Percentiles rank a stretch among this genome's conserved stretches.
Evolutionary conservation across 2,888 invertebrate genomes (phyloP).

Genomic region (Brachyopa scutellaris): DNA sequence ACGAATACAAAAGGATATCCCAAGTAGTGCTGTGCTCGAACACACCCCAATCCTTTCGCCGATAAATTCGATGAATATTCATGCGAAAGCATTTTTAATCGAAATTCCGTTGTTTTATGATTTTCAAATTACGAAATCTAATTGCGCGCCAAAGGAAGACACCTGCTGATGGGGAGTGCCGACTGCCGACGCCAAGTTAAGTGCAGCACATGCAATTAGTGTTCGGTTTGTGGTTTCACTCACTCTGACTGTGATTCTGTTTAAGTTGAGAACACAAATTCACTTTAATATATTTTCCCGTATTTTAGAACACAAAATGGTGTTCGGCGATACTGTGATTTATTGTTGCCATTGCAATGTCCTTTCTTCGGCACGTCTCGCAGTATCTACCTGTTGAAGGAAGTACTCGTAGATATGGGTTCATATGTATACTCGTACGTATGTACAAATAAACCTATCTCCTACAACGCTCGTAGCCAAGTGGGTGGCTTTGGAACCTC

Average conservation of each 20-base stretch:
- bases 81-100: conserved; percentile 55
- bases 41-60: background rate
- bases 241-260: conserved; percentile 23
- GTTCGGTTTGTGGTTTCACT: conserved; percentile 21
- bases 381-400: conserved; percentile 36
- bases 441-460: background rate
- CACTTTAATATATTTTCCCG: conserved; percentile 38
- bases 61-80: conserved; percentile 57
- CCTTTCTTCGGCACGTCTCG: conserved; percentile 19
- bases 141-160: conserved; percentile 10
- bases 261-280: conserved; percentile 37
- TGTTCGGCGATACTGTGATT: background rate
- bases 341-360: conserved; percentile 28
- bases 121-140: conserved; percentile 40
- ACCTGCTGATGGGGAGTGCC: background rate
- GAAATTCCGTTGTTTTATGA: conserved; percentile 57
- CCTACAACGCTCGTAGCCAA: conserved; percentile 23
- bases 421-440: too few species aligned
- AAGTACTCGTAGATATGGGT: background rate
- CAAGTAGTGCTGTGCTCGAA: background rate
- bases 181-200: conserved; percentile 7
- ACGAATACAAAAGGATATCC: conserved; percentile 19
- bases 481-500: background rate
- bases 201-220: conserved; percentile 32
- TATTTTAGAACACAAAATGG: background rate